Conservation (phyloP, 2,888 invertebrate species). For the Hedya salicella region DNA sequence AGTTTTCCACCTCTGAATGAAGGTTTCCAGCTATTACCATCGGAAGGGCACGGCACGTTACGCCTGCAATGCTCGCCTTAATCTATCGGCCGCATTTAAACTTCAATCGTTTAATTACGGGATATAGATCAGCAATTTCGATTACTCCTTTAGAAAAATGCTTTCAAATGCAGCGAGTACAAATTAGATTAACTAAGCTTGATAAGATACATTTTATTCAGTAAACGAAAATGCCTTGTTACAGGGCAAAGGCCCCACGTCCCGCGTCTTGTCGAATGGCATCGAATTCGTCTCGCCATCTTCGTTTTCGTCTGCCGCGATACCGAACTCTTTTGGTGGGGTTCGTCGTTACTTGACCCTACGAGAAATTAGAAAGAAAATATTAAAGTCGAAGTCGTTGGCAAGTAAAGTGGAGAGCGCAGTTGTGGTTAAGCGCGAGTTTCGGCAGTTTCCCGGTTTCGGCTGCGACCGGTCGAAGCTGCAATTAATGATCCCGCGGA, state of each 20-base stretch:
- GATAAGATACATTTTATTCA: neutral
- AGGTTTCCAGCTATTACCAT: conserved; percentile 63
- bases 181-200: neutral
- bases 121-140: conserved; percentile 37
- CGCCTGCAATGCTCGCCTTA: conserved; percentile 40
- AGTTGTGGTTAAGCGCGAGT: conserved; percentile 25
- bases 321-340: neutral
- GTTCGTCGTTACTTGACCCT: neutral
- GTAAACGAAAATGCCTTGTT: neutral
- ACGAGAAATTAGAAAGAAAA: conserved; percentile 6
- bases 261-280: neutral
- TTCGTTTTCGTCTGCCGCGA: neutral
- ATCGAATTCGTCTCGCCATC: conserved; percentile 7
- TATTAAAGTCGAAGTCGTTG: conserved; percentile 9
- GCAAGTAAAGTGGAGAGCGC: conserved; percentile 9
- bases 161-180: neutral
- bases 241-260: neutral
- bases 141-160: neutral
- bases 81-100: conserved; percentile 36
- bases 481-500: conserved; percentile 58
- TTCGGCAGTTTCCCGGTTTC: conserved; percentile 18
- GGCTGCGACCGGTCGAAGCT: conserved; percentile 49
- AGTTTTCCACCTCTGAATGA: conserved; percentile 69
- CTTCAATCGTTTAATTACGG: conserved; percentile 40
- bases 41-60: conserved; percentile 43